phyloP scores from a whole-genome alignment of 2,113 vertebrate species.

The Turdus rufiventris region DNA sequence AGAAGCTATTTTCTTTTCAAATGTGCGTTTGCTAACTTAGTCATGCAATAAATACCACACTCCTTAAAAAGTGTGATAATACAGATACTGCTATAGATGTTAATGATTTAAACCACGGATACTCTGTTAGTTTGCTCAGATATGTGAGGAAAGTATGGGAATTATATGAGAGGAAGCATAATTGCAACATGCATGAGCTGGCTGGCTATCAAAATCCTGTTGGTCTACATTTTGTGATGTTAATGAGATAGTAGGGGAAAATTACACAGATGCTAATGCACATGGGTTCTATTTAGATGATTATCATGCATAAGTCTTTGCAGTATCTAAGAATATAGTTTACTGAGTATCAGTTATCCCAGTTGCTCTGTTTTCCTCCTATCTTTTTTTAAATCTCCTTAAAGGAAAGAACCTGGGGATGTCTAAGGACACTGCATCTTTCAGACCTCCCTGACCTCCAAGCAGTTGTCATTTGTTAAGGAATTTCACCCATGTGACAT shows the following conservation, averaged over 20 bases:
- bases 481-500: not conserved
- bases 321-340: not conserved
- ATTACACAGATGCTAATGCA: not conserved
- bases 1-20: constrained; percentile 50
- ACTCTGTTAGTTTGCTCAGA: not conserved
- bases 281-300: not conserved
- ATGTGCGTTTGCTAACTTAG: constrained; percentile 24
- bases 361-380: not conserved
- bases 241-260: constrained; percentile 5
- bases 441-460: not conserved
- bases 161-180: not conserved
- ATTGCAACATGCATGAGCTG: not conserved
- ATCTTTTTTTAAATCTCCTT: not conserved
- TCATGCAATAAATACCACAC: constrained; percentile 25
- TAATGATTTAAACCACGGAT: not conserved
- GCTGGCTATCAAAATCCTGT: not conserved
- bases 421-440: not conserved
- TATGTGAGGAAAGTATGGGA: not conserved
- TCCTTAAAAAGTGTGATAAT: not conserved
- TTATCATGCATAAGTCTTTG: not conserved
- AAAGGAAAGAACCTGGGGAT: not conserved
- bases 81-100: not conserved
- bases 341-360: not conserved
- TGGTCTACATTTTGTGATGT: constrained; percentile 1
- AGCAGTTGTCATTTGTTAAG: not conserved